Evolutionary conservation across 2,797 vertebrate species (phyloP).

Genomic region (Etheostoma nigrum): DNA sequence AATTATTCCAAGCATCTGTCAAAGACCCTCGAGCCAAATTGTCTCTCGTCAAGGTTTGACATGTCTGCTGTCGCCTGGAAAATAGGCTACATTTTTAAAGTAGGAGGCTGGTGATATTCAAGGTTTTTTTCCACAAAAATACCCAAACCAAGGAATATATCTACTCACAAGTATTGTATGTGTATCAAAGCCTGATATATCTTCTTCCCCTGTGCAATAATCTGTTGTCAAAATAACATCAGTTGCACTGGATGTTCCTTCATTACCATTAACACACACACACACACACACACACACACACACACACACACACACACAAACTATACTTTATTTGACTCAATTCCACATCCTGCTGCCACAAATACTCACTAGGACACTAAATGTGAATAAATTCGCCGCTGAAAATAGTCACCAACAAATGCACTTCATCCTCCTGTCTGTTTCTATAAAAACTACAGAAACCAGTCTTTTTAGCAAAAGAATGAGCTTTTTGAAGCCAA

Average conservation of each 20-base stretch:
- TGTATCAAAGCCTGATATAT: background rate
- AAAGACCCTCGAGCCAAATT: constrained; percentile 54
- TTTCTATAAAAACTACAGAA: background rate
- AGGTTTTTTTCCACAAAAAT: background rate
- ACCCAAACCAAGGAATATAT: background rate
- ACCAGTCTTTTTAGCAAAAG: background rate
- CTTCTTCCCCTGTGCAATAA: background rate
- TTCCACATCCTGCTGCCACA: background rate
- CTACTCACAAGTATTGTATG: background rate
- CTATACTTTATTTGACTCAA: background rate
- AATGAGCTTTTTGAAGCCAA: background rate
- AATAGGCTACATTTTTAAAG: constrained; percentile 32
- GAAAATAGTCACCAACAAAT: background rate
- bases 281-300: too few relatives aligned
- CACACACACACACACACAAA: too few relatives aligned
- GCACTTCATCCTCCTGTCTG: background rate
- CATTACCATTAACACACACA: constrained; percentile 1
- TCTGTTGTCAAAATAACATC: background rate
- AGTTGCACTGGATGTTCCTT: background rate
- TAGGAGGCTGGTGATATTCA: background rate
- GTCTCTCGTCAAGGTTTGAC: constrained; percentile 39
- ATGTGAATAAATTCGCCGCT: background rate
- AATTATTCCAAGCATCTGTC: constrained; percentile 61
- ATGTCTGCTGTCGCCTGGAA: constrained; percentile 31
- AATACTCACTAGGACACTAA: background rate